These are phyloP conservation scores for Ophonus ardosiacus DNA, from an alignment of 2,888 invertebrate species.

Conservation along the genomic window DNA sequence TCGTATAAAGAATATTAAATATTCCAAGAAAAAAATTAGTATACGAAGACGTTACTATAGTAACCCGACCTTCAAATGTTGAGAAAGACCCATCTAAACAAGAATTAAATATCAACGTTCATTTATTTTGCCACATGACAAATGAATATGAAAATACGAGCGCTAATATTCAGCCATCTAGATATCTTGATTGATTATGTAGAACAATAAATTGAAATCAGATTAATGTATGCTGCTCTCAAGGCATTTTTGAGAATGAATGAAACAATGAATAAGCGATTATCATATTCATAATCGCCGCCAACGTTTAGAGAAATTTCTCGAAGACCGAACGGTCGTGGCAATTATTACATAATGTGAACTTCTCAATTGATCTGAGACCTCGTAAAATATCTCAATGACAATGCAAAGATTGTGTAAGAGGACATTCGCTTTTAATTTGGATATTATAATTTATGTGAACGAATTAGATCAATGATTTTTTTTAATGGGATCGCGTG, in stretches of 20 bases:
- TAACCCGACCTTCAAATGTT: conserved; percentile 17
- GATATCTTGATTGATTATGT: neutral
- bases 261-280: conserved; percentile 17
- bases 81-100: neutral
- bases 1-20: conserved; percentile 5
- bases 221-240: neutral
- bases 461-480: neutral
- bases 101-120: neutral
- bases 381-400: conserved; percentile 57
- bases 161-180: neutral
- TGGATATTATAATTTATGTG: neutral
- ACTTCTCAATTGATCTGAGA: conserved; percentile 53
- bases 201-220: neutral
- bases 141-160: neutral
- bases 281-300: neutral
- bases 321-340: neutral
- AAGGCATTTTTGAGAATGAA: conserved; percentile 1
- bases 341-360: conserved; percentile 51
- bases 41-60: neutral
- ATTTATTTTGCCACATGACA: conserved; percentile 18
- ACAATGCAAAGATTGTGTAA: conserved; percentile 33
- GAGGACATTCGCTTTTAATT: conserved; percentile 13
- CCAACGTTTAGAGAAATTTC: conserved; percentile 1
- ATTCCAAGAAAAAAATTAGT: neutral
- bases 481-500: too few species aligned